phyloP scores from a whole-genome alignment of 2,888 invertebrate species.

The Eilema depressum region DNA sequence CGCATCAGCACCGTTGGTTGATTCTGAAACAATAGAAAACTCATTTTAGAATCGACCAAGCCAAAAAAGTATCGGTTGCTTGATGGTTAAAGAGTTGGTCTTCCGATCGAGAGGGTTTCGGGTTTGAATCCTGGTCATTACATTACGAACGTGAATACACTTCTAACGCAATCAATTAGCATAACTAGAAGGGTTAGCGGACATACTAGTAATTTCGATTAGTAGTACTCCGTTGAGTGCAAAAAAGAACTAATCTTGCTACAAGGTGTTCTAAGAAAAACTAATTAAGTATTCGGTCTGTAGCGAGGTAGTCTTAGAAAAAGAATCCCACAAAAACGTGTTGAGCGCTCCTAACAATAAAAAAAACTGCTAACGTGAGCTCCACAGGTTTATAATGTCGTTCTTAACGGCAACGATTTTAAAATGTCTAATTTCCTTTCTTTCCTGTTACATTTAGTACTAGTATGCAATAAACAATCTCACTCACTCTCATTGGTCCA shows the following conservation, averaged over 20 bases:
- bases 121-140: too few species aligned
- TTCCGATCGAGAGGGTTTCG: too few species aligned
- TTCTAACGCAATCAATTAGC: too few species aligned
- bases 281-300: neutral
- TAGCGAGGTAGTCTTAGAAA: too few species aligned
- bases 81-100: too few species aligned
- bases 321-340: neutral
- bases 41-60: neutral
- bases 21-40: conserved; percentile 60
- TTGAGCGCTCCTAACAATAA: neutral
- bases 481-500: conserved; percentile 56
- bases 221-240: too few species aligned
- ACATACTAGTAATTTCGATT: too few species aligned
- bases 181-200: too few species aligned
- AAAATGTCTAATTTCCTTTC: neutral
- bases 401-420: neutral
- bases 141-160: too few species aligned
- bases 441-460: conserved; percentile 3
- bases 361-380: neutral
- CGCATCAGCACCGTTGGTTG: conserved; percentile 76
- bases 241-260: neutral
- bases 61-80: too few species aligned
- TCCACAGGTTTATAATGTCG: neutral
- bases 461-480: conserved; percentile 6
- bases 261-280: neutral